Evolutionary conservation across 1,140 invertebrate species (phyloP), one percentile per base, ranked within the genome.

Genomic region (Charaxes varanes): DNA sequence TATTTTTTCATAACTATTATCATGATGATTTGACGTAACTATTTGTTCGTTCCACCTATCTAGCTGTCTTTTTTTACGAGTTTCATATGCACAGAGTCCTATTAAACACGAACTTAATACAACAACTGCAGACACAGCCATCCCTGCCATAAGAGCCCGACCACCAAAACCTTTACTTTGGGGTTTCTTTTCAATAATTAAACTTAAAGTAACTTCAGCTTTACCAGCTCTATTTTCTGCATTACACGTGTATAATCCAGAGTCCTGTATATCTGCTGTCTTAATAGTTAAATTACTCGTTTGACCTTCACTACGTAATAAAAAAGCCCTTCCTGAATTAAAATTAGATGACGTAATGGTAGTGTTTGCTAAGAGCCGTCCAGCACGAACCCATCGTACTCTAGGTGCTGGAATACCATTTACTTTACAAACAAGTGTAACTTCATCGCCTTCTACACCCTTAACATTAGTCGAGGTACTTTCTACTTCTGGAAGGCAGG

Each of bases 181-280:
- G 8, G 86, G 84, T 42, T 87, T 87, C 35, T 87, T 86, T 8
- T 88, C 87, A 18, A 94, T 88, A 1, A 87, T 84, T 41, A 94
- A 78, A 22, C 88, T 91, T 11, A 94, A 88, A 53, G 88, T 89
- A 17, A 89, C 88, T 68, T 92, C 88, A 1, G 88, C 89, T 53
- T 87, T 87, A 0, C 92, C 92, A 4, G 92, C 93, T 71, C 90
- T 88, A 65, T 93, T 94, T 65, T 92, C 91, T 0, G 92, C 92
- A 11, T 87, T 86, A 61, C 93, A 94, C 4, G 87, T 88, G 66
- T 93, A 94, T 7, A 88, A 80, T 14, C 92, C 92, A 11, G 90
- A 86, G 70, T 94, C 92, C 66, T 89, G 87, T 18, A 88, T 62
- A 38, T 91, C 90, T 1, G 89, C 88, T 8, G 88, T 87, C 33